These are phyloP conservation scores for Spodoptera littoralis DNA, from an alignment of 2,888 invertebrate genomes.

Conservation along the genomic window DNA sequence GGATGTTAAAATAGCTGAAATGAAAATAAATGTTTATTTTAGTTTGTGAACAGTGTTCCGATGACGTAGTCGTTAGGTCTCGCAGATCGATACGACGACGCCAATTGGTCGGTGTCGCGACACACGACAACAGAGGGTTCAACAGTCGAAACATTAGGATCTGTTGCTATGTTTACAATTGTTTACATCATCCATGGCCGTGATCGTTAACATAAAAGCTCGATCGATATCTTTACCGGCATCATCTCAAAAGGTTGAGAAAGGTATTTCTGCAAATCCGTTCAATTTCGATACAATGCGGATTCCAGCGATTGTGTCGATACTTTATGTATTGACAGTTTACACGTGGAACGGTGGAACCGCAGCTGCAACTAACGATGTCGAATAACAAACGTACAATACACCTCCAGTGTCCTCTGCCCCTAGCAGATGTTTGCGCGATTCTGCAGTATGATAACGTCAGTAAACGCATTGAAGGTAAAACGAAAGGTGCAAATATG, in stretches of 20 bases:
- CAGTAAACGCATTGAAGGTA: slow-evolving; percentile 28
- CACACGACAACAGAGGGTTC: slow-evolving; percentile 69
- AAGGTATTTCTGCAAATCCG: slow-evolving; percentile 59
- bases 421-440: slow-evolving; percentile 51
- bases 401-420: slow-evolving; percentile 49
- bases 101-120: slow-evolving; percentile 74
- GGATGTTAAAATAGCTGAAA: slow-evolving; percentile 23
- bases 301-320: slow-evolving; percentile 63
- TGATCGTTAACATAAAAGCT: slow-evolving; percentile 26
- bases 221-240: slow-evolving; percentile 27
- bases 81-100: slow-evolving; percentile 82
- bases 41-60: slow-evolving; percentile 61
- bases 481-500: slow-evolving; percentile 17
- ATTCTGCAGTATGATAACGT: slow-evolving; percentile 45
- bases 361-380: slow-evolving; percentile 74
- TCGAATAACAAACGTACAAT: slow-evolving; percentile 47
- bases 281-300: slow-evolving; percentile 68
- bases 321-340: slow-evolving; percentile 61
- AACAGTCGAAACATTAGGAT: slow-evolving; percentile 64
- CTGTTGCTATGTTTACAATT: slow-evolving; percentile 67
- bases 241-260: slow-evolving; percentile 34
- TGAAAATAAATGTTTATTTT: slow-evolving; percentile 62
- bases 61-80: slow-evolving; percentile 68
- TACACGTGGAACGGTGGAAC: slow-evolving; percentile 64
- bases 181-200: slow-evolving; percentile 30